Percentiles rank a stretch among this genome's conserved stretches.
Evolutionary conservation across 2,113 vertebrate species (phyloP).

Genomic region (Coryphaenoides rupestris): DNA sequence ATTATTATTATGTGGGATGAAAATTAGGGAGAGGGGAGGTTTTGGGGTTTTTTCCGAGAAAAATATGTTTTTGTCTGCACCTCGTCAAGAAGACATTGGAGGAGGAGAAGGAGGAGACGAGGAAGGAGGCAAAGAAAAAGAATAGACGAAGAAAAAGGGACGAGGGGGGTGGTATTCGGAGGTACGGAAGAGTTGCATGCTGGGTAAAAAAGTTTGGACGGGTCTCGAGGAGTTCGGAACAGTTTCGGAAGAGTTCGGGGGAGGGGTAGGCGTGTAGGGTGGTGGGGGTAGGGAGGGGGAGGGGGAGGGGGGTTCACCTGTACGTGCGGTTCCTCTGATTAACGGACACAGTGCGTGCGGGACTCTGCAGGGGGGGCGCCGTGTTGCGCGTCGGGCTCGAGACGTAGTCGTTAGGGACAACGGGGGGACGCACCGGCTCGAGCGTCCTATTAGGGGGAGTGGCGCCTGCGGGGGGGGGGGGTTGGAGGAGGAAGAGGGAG

Average conservation of each 20-base stretch:
- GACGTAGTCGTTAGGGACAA: slow-evolving; percentile 99
- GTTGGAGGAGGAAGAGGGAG: slow-evolving; percentile 16
- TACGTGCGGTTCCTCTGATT: slow-evolving; percentile 99
- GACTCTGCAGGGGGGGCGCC: slow-evolving; percentile 91
- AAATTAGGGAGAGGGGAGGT: no score
- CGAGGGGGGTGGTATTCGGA: slow-evolving; percentile 7
- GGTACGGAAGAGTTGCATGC: no score
- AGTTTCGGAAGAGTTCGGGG: no score
- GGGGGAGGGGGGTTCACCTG: slow-evolving; percentile 81
- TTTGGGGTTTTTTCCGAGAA: no score
- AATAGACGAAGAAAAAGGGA: slow-evolving; percentile 35
- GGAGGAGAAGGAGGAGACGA: slow-evolving; percentile 29
- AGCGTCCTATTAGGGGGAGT: slow-evolving; percentile 98
- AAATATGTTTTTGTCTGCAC: neutral
- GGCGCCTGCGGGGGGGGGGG: slow-evolving; percentile 81
- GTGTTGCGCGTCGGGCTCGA: slow-evolving; percentile 95
- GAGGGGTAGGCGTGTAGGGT: neutral
- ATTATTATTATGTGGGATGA: no score
- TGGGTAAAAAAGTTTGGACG: no score
- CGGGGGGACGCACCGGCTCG: slow-evolving; percentile 97
- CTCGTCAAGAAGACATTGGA: slow-evolving; percentile 15
- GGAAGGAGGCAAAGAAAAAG: slow-evolving; percentile 40
- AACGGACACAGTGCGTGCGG: slow-evolving; percentile 93
- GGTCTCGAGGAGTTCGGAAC: no score
- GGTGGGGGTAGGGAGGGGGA: slow-evolving; percentile 10